A percentile compares a stretch with the other conserved stretches of the same genome.
These are phyloP conservation scores for Sanderia malayensis DNA, from an alignment of 30 jellyfish, hydroid and myxozoan genomes.

Conservation along the genomic window DNA sequence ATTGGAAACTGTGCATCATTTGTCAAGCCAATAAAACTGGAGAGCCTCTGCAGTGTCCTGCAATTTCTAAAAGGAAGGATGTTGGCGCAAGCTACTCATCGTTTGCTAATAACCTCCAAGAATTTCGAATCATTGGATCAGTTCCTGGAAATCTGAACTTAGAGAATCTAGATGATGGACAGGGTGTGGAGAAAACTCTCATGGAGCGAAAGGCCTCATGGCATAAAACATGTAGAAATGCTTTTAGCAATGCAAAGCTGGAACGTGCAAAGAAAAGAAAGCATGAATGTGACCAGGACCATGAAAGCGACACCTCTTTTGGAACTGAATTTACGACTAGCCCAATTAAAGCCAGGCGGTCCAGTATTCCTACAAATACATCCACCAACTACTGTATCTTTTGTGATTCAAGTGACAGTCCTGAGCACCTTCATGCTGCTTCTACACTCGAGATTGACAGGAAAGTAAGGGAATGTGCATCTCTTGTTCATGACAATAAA, in stretches of 20 bases:
- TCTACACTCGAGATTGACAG: background rate
- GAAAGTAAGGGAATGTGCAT: background rate
- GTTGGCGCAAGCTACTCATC: slow-evolving; percentile 21
- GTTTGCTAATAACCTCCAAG: background rate
- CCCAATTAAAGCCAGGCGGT: background rate
- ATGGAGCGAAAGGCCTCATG: background rate
- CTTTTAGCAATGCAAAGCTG: background rate
- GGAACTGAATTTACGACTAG: too few relatives aligned
- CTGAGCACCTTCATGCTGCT: background rate
- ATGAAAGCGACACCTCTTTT: background rate
- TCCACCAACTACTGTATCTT: background rate
- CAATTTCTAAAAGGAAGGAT: background rate
- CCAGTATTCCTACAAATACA: background rate
- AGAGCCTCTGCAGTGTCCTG: slow-evolving; percentile 18
- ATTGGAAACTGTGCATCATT: slow-evolving; percentile 11
- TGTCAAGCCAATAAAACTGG: slow-evolving; percentile 1
- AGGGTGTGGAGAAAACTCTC: background rate
- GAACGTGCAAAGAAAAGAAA: background rate
- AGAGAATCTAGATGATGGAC: background rate
- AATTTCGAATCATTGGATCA: background rate
- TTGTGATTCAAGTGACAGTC: background rate
- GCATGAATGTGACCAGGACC: background rate
- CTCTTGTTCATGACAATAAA: background rate
- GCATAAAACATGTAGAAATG: slow-evolving; percentile 19
- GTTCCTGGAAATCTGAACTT: background rate